A percentile compares a stretch with the other conserved stretches of the same genome.
phyloP scores from a whole-genome alignment of 1,140 invertebrate genomes.

The Cotesia vestalis region DNA sequence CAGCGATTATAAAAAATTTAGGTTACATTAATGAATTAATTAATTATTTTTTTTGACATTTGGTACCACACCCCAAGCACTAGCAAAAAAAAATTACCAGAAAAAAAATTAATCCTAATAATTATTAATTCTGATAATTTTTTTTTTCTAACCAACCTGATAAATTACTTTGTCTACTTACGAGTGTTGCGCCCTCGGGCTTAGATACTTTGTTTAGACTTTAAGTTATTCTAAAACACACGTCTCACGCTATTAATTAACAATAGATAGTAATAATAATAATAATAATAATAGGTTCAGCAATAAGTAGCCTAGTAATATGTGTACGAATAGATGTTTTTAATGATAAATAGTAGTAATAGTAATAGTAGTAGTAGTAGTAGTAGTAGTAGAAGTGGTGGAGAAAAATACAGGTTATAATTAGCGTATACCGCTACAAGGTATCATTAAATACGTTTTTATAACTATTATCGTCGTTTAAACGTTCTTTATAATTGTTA shows the following conservation, averaged over 20 bases:
- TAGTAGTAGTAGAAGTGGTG: conserved; percentile 40
- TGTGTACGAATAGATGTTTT: conserved; percentile 51
- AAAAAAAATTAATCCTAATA: conserved; percentile 50
- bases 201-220: conserved; percentile 54
- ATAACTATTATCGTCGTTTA: conserved; percentile 49
- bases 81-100: conserved; percentile 47
- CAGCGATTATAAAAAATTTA: conserved; percentile 3
- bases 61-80: no score
- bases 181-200: conserved; percentile 63
- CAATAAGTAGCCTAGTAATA: conserved; percentile 48
- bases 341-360: no score
- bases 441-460: conserved; percentile 48
- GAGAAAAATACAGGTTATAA: conserved; percentile 48
- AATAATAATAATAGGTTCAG: conserved; percentile 51
- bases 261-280: conserved; percentile 51
- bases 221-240: conserved; percentile 57
- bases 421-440: conserved; percentile 62
- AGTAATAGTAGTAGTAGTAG: no score
- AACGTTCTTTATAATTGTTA: conserved; percentile 58
- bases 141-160: conserved; percentile 35
- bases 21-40: not conserved
- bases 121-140: not conserved
- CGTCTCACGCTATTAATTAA: conserved; percentile 64
- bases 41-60: no score
- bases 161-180: conserved; percentile 62